A percentile compares a stretch with the other conserved stretches of the same genome.
Conservation (phyloP, 1,140 invertebrate genomes). For the Trissolcus basalis region DNA sequence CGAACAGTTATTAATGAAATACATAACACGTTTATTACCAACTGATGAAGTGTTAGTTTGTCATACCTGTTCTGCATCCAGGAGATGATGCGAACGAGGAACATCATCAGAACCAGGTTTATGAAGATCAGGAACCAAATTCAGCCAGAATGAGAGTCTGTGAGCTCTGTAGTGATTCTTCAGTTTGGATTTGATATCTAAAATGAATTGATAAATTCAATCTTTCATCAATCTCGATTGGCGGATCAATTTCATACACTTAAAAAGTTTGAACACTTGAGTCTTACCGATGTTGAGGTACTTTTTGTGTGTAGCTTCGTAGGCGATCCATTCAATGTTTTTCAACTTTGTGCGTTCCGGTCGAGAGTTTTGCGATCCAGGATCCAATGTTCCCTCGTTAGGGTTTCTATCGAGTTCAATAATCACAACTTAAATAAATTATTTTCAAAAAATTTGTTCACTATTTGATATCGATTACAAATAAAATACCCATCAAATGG, state of each 20-base stretch:
- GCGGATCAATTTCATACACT: too few relatives aligned
- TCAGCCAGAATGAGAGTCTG: slow-evolving; percentile 96
- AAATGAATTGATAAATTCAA: slow-evolving; percentile 55
- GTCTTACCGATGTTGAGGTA: slow-evolving; percentile 90
- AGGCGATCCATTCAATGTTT: slow-evolving; percentile 93
- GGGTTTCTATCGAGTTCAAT: slow-evolving; percentile 83
- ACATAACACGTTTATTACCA: too few relatives aligned
- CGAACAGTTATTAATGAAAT: too few relatives aligned
- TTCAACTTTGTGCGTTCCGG: slow-evolving; percentile 86
- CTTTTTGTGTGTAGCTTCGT: slow-evolving; percentile 93
- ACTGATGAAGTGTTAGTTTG: too few relatives aligned
- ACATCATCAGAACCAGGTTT: slow-evolving; percentile 90
- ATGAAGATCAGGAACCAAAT: slow-evolving; percentile 96
- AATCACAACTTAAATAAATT: slow-evolving; percentile 8
- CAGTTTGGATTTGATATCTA: slow-evolving; percentile 90
- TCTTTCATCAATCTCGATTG: neutral
- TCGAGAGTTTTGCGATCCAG: slow-evolving; percentile 80
- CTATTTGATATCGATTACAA: neutral
- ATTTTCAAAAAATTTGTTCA: slow-evolving; percentile 4
- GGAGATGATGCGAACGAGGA: slow-evolving; percentile 88
- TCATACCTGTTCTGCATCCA: slow-evolving; percentile 83
- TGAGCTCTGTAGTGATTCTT: slow-evolving; percentile 96
- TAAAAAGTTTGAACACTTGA: neutral
- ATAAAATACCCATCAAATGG: too few relatives aligned
- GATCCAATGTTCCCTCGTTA: slow-evolving; percentile 84